These are phyloP conservation scores for Corythaeola cristata DNA, from an alignment of 2,113 vertebrate species.

Conservation along the genomic window DNA sequence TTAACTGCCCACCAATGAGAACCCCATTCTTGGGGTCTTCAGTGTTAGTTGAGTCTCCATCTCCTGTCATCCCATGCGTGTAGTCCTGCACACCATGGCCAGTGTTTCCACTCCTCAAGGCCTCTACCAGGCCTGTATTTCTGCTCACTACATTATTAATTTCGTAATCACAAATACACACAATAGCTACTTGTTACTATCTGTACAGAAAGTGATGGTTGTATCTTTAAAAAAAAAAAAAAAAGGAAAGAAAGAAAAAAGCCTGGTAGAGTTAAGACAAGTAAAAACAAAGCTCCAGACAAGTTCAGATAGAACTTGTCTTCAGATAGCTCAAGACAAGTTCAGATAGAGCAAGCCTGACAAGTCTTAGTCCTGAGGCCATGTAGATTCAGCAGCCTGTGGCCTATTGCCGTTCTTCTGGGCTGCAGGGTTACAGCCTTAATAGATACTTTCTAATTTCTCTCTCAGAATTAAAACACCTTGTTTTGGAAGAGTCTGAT, in stretches of 20 bases:
- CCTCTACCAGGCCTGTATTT: not conserved
- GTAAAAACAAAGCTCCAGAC: not conserved
- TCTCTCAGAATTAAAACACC: not conserved
- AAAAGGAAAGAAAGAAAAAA: no score
- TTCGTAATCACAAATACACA: no score
- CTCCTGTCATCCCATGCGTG: not conserved
- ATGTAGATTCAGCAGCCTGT: not conserved
- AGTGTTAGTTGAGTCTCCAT: not conserved
- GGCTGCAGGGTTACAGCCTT: not conserved
- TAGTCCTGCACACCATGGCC: not conserved
- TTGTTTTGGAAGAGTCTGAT: not conserved
- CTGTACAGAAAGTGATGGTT: no score
- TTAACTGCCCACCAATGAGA: not conserved
- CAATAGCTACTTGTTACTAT: no score
- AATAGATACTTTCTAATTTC: not conserved
- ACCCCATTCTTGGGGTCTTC: not conserved
- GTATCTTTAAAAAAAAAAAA: no score
- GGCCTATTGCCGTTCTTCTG: not conserved
- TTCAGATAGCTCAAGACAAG: no score
- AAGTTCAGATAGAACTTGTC: no score
- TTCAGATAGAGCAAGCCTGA: not conserved
- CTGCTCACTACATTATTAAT: no score
- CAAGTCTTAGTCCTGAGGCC: not conserved
- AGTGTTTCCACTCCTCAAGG: not conserved
- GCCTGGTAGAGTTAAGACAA: not conserved